These are phyloP conservation scores for Cassiopea andromeda DNA, from an alignment of 30 jellyfish, hydroid and myxozoan species.

Conservation along the genomic window DNA sequence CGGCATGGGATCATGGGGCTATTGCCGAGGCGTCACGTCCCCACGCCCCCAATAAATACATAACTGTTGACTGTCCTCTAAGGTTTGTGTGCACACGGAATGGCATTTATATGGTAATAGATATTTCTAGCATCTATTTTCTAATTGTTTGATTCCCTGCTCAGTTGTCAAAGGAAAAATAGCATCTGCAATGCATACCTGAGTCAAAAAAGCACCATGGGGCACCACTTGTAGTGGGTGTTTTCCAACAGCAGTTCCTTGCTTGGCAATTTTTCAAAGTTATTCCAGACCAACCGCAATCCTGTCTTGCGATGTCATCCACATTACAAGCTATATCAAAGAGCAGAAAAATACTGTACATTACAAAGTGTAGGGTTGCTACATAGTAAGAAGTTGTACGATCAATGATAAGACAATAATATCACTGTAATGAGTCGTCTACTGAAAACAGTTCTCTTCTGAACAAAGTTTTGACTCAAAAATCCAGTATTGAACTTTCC, in stretches of 20 bases:
- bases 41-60: no score
- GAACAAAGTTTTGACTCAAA: neutral
- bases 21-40: no score
- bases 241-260: slow-evolving; percentile 45
- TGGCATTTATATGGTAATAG: no score
- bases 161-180: neutral
- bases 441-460: neutral
- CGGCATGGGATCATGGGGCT: no score
- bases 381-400: neutral
- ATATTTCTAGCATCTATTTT: no score
- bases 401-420: neutral
- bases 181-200: slow-evolving; percentile 12
- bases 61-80: no score
- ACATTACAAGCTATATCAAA: slow-evolving; percentile 40
- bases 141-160: no score
- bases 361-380: neutral
- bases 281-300: slow-evolving; percentile 67
- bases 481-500: neutral
- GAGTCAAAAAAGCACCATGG: slow-evolving; percentile 71
- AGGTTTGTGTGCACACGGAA: no score
- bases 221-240: neutral
- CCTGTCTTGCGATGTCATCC: slow-evolving; percentile 1
- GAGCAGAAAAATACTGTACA: neutral
- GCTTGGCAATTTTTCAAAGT: neutral
- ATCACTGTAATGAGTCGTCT: neutral